phyloP scores from a whole-genome alignment of 2,888 invertebrate genomes.

The Yponomeuta evonymella region DNA sequence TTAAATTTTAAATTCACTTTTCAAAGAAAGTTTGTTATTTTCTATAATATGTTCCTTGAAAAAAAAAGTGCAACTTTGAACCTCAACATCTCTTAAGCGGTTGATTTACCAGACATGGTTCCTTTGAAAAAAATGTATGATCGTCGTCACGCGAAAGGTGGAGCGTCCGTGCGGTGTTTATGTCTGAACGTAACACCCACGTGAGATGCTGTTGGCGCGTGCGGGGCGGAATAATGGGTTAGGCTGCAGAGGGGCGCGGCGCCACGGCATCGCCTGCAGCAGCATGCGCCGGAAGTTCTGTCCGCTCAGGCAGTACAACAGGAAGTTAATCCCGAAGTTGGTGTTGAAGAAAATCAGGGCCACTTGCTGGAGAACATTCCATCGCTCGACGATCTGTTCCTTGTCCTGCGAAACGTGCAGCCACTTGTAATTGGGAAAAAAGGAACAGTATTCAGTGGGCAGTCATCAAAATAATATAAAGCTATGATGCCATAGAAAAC shows the following conservation, averaged over 20 bases:
- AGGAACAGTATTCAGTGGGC: no score
- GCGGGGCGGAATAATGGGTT: constrained; percentile 20
- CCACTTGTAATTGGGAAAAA: neutral
- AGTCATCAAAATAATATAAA: no score
- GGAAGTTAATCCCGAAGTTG: constrained; percentile 90
- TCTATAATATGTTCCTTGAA: no score
- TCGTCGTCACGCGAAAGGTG: no score
- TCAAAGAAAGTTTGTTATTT: no score
- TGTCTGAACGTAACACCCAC: constrained; percentile 33
- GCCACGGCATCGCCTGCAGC: constrained; percentile 38
- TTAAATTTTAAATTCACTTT: no score
- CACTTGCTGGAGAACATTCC: constrained; percentile 78
- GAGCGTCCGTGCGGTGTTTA: no score
- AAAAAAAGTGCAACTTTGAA: no score
- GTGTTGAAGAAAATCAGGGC: constrained; percentile 83
- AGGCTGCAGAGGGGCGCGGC: constrained; percentile 24
- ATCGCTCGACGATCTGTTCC: constrained; percentile 49
- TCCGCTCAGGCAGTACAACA: constrained; percentile 87
- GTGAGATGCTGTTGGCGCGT: constrained; percentile 40
- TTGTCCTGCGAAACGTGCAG: constrained; percentile 29
- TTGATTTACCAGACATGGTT: no score
- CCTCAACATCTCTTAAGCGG: no score
- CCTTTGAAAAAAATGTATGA: no score
- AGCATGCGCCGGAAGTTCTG: constrained; percentile 84
- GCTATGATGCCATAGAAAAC: no score